phyloP scores from a whole-genome alignment of 2,888 invertebrate species.

The Crepidodera aurea region DNA sequence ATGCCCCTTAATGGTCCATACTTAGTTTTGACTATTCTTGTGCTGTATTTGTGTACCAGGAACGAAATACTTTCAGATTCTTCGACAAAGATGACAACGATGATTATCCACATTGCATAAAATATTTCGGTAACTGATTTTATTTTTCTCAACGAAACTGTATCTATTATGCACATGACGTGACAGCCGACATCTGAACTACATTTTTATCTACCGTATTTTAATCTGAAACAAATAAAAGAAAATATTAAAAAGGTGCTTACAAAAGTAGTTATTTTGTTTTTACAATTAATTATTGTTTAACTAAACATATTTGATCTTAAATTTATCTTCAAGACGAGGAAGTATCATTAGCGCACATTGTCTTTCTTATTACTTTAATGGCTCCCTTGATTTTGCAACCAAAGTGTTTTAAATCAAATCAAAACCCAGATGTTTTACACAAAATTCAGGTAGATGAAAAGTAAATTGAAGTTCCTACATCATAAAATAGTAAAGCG shows the following conservation, averaged over 20 bases:
- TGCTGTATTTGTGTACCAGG: conserved; percentile 79
- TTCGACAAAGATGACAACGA: conserved; percentile 67
- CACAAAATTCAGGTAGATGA: too few relatives aligned
- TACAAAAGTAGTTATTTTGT: too few relatives aligned
- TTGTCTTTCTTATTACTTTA: too few relatives aligned
- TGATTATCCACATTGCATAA: conserved; percentile 63
- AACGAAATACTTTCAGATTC: conserved; percentile 63
- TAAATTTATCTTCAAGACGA: too few relatives aligned
- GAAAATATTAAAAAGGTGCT: neutral
- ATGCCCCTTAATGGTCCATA: conserved; percentile 89
- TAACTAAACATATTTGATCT: too few relatives aligned
- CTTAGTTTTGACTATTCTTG: conserved; percentile 85
- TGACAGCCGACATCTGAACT: conserved; percentile 50
- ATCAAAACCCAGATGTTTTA: too few relatives aligned
- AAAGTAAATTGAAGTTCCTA: too few relatives aligned
- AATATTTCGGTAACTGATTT: conserved; percentile 55
- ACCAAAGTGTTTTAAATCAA: too few relatives aligned
- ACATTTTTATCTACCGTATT: conserved; percentile 29
- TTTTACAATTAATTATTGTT: too few relatives aligned
- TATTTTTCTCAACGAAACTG: conserved; percentile 42
- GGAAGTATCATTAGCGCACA: too few relatives aligned
- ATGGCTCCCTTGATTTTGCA: too few relatives aligned
- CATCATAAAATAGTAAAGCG: too few relatives aligned
- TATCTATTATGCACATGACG: conserved; percentile 59
- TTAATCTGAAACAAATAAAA: conserved; percentile 22